Evolutionary conservation across 2,888 invertebrate species (phyloP), one percentile per base, ranked within the genome.

Genomic region (Gymnoscelis rufifasciata): DNA sequence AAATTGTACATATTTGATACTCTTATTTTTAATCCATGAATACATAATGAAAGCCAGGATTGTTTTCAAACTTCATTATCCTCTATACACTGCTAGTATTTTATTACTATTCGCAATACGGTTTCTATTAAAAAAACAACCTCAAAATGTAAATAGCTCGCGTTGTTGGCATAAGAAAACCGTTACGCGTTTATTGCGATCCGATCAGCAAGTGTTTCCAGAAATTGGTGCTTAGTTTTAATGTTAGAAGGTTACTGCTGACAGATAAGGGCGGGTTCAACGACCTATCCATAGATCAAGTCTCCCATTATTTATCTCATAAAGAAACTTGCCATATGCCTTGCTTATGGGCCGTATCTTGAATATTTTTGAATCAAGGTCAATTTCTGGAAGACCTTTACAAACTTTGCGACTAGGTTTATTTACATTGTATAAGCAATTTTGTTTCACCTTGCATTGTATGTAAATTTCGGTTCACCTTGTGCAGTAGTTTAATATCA

Each of bases 141-240:
- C 19, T 19, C 19, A 19, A 19, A 19, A 19, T 19, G 19, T 3
- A 19, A 19, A 19, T 3, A 19, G 19, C 2, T 5, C 5, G 19
- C 5, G 19, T 2, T 19, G 19, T 19, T 19, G 19, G 19, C 5
- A 19, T 19, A 19, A 19, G 19, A 19, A 19, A 19, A 19, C 5
- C 19, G 19, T 19, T 19, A 19, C 19, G 19, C 19, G 19, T 27
- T 42, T 30, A 35, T 24, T 14, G 14, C 19, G 7, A 36, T 38
- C 27, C 4, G 36, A 29, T 38, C 42, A 39, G 24, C 31, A 46
- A 40, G 14, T 43, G 39, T 31, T 36, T 40, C 31, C 40, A 10
- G 43, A 43, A 48, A 43, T 43, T 48, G 48, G 40, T 48, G 43
- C 39, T 43, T 14, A 15, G 11, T 40, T 48, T 48, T 48, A 43